phyloP scores from a whole-genome alignment of 2,888 invertebrate genomes.

The Poecilus cupreus region DNA sequence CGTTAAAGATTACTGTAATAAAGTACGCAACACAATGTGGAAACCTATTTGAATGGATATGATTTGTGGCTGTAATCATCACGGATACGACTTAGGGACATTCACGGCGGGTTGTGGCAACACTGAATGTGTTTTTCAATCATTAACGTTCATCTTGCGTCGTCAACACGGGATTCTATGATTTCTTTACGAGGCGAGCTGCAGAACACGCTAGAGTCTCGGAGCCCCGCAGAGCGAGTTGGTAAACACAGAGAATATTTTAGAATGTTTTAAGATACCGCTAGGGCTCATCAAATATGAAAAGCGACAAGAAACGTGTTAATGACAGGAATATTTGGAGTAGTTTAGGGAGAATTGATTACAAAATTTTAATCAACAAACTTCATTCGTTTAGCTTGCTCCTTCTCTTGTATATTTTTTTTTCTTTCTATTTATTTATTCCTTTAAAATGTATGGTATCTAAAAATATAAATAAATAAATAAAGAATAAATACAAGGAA shows the following conservation, averaged over 20 bases:
- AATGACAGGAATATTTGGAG: too few relatives aligned
- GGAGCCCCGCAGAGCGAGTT: conserved; percentile 14
- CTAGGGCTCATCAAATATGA: too few relatives aligned
- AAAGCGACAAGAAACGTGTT: too few relatives aligned
- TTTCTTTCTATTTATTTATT: too few relatives aligned
- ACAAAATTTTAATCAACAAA: too few relatives aligned
- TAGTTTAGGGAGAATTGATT: too few relatives aligned
- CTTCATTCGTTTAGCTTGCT: too few relatives aligned
- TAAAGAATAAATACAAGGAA: too few relatives aligned
- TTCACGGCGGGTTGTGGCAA: not conserved
- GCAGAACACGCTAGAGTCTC: not conserved
- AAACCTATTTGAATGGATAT: conserved; percentile 21
- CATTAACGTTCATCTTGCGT: conserved; percentile 1
- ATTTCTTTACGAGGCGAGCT: conserved; percentile 15
- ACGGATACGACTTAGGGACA: not conserved
- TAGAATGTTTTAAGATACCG: not conserved
- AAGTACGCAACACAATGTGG: conserved; percentile 15
- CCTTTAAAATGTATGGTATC: too few relatives aligned
- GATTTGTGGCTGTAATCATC: conserved; percentile 35
- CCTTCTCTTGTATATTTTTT: too few relatives aligned
- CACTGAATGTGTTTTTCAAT: conserved; percentile 33
- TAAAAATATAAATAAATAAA: too few relatives aligned
- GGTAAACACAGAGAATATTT: conserved; percentile 32
- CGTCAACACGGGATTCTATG: conserved; percentile 7
- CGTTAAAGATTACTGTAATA: conserved; percentile 38